A percentile compares a stretch with the other conserved stretches of the same genome.
phyloP scores from a whole-genome alignment of 2,113 vertebrate species.

The Ceyx melanurus region DNA sequence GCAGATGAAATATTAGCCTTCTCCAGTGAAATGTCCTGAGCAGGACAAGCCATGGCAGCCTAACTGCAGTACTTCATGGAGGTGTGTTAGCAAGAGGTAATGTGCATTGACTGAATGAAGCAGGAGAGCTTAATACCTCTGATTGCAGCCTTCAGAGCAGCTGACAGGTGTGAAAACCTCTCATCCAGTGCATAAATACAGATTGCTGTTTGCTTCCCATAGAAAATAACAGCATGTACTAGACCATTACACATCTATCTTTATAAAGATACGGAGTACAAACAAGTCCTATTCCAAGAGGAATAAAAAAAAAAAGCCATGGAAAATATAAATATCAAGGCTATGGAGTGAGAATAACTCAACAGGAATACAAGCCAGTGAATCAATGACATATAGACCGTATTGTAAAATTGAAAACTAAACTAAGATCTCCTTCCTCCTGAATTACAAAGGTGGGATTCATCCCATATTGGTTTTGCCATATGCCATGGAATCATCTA shows the following conservation, averaged over 20 bases:
- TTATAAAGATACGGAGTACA: background rate
- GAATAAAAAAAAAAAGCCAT: background rate
- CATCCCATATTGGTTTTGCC: background rate
- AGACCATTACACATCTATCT: background rate
- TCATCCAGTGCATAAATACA: background rate
- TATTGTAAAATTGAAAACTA: background rate
- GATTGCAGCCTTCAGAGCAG: background rate
- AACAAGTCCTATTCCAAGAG: background rate
- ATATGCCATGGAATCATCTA: background rate
- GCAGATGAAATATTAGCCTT: background rate
- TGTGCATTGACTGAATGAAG: background rate
- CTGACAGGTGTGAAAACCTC: background rate
- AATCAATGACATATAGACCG: background rate
- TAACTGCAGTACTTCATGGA: background rate
- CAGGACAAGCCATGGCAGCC: background rate
- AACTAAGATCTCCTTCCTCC: background rate
- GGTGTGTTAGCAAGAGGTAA: background rate
- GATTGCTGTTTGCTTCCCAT: background rate
- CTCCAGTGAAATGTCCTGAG: background rate
- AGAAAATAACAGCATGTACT: background rate
- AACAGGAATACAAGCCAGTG: background rate
- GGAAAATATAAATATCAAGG: background rate
- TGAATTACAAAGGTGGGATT: background rate
- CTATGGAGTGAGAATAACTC: background rate
- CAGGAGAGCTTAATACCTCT: background rate